Base-by-base conservation (phyloP, 1,140 invertebrate genomes). In the Thaumatotibia leucotreta region DNA sequence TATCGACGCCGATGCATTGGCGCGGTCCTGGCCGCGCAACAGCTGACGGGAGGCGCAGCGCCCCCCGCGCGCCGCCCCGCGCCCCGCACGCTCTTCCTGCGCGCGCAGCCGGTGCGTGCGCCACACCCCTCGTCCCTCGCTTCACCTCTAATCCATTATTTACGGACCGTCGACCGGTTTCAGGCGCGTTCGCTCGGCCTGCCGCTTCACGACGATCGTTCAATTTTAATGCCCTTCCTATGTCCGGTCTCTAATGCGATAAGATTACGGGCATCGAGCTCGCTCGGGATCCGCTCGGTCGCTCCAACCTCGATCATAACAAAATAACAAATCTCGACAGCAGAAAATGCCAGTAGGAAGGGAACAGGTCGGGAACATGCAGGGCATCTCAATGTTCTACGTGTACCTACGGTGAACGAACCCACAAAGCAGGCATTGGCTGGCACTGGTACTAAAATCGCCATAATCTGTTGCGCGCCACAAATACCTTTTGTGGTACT, bases 201-300 rank as follows among this genome's bases (percentile, higher is more conserved):
- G 83, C 75, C 79, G 82, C 79, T 79, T 77, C 82, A 82, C 85
- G 77, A 84, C 82, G 85, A 86, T 82, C 85, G 84, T 87, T 88
- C 85, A 86, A 88, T 88, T 86, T 88, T 89, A 88, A 89, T 89
- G 87, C 87, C 85, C 85, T 89, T 89, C 85, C 87, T 88, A 89
- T 89, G 87, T 89, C 87, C 85, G 87, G 87, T 78, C 85, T 89
- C 84, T 83, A 86, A 86, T 85, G 79, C 80, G 87, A 89, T 89
- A 89, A 89, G 87, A 88, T 87, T 89, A 87, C 80, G 72, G 71
- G 68, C 75, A 68, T 64, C 74, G 73, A 72, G 72, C 75, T 70
- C n/a, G n/a, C n/a, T n/a, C 69, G 77, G 73, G 72, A 77, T 68
- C 69, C 72, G 69, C 29, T n/a, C 27, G 5, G 11, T 24, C 24